Conservation (phyloP, 2,797 vertebrate species). For the Microchirus variegatus region DNA sequence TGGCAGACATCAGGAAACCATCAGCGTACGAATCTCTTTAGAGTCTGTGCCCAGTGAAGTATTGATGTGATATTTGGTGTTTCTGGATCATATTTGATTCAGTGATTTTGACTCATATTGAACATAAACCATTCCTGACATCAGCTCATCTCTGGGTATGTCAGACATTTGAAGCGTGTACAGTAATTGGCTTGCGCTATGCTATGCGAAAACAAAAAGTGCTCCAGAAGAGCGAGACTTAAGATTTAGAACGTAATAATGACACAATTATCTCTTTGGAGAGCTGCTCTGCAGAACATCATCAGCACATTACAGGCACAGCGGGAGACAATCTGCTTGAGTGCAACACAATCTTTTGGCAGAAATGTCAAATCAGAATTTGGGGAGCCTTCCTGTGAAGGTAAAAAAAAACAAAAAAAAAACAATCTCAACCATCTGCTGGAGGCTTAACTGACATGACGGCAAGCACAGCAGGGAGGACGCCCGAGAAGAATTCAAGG, state of each 20-base stretch:
- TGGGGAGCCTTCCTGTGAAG: constrained; percentile 38
- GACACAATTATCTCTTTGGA: background rate
- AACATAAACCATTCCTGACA: no score
- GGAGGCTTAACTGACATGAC: constrained; percentile 17
- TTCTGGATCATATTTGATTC: no score
- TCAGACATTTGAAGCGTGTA: no score
- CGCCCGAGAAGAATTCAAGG: constrained; percentile 27
- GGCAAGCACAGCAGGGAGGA: constrained; percentile 11
- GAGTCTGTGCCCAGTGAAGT: no score
- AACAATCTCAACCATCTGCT: constrained; percentile 44
- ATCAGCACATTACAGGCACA: constrained; percentile 35
- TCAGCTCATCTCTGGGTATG: no score
- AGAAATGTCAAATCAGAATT: constrained; percentile 30
- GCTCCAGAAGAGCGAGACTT: no score
- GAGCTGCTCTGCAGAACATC: constrained; percentile 26
- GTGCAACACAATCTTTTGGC: constrained; percentile 40
- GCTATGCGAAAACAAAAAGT: no score
- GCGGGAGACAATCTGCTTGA: constrained; percentile 48
- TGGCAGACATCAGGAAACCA: no score
- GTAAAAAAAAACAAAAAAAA: constrained; percentile 4
- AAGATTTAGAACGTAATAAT: constrained; percentile 4
- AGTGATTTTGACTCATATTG: no score
- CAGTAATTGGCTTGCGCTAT: no score
- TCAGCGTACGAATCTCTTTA: no score
- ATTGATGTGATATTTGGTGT: no score